Evolutionary conservation across 2,797 vertebrate species (phyloP).

Genomic region (Chaenodraco wilsoni): DNA sequence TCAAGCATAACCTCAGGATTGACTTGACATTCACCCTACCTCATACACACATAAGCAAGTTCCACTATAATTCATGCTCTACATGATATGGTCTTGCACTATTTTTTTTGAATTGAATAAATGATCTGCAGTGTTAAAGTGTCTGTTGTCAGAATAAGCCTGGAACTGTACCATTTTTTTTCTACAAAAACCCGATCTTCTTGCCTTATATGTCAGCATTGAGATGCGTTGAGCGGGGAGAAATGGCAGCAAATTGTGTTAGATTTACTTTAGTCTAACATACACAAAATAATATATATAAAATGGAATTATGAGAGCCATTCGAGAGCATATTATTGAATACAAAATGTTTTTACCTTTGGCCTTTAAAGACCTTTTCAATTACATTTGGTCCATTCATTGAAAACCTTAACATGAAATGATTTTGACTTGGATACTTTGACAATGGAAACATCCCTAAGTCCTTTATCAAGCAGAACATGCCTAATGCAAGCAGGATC

Average conservation of each 20-base stretch:
- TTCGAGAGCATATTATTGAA: too few species aligned
- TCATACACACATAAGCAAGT: neutral
- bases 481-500: too few species aligned
- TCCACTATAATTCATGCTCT: neutral
- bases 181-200: neutral
- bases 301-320: too few species aligned
- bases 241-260: neutral
- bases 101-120: neutral
- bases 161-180: neutral
- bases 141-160: neutral
- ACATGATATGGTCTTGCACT: neutral
- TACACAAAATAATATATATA: neutral
- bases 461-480: too few species aligned
- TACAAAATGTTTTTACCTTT: too few species aligned
- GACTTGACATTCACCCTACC: conserved; percentile 22
- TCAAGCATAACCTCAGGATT: conserved; percentile 45
- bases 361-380: too few species aligned
- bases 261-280: neutral
- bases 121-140: neutral
- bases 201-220: neutral
- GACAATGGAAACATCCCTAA: too few species aligned
- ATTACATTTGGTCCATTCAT: too few species aligned
- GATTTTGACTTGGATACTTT: too few species aligned
- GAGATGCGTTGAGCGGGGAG: neutral
- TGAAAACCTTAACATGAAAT: too few species aligned